These are phyloP conservation scores for Pristionchus mayeri DNA, from an alignment of 2,888 invertebrate species.

Conservation along the genomic window DNA sequence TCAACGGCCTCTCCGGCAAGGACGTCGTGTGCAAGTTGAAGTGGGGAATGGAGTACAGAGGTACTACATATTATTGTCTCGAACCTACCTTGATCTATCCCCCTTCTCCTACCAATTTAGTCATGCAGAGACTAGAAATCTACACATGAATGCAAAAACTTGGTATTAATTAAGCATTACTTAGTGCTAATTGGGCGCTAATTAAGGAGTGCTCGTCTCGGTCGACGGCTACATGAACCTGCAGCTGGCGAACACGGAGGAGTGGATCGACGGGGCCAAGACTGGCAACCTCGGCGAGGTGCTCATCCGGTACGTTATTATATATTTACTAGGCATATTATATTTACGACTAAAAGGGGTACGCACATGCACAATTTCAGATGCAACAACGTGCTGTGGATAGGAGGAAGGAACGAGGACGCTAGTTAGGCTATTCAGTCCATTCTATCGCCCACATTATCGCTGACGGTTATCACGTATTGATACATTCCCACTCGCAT, in stretches of 20 bases:
- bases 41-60: slow-evolving; percentile 99
- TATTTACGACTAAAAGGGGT: background rate
- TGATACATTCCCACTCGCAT: slow-evolving; percentile 14
- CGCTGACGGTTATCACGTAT: slow-evolving; percentile 10
- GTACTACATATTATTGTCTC: no score
- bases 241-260: slow-evolving; percentile 95
- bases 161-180: no score
- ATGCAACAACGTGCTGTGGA: slow-evolving; percentile 75
- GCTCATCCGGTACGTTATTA: slow-evolving; percentile 84
- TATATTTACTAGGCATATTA: background rate
- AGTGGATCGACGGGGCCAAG: slow-evolving; percentile 91
- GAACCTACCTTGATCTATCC: no score
- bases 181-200: background rate
- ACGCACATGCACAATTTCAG: slow-evolving; percentile 51
- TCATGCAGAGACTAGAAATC: no score
- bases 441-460: background rate
- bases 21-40: slow-evolving; percentile 97
- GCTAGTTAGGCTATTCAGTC: slow-evolving; percentile 30
- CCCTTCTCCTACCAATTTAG: no score
- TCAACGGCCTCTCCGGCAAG: slow-evolving; percentile 98
- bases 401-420: slow-evolving; percentile 67
- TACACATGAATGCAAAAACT: no score
- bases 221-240: slow-evolving; percentile 99
- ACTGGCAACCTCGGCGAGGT: slow-evolving; percentile 97
- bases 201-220: slow-evolving; percentile 90